Evolutionary conservation across 2,113 vertebrate genomes (phyloP).

Genomic region (Malaclemys terrapin): DNA sequence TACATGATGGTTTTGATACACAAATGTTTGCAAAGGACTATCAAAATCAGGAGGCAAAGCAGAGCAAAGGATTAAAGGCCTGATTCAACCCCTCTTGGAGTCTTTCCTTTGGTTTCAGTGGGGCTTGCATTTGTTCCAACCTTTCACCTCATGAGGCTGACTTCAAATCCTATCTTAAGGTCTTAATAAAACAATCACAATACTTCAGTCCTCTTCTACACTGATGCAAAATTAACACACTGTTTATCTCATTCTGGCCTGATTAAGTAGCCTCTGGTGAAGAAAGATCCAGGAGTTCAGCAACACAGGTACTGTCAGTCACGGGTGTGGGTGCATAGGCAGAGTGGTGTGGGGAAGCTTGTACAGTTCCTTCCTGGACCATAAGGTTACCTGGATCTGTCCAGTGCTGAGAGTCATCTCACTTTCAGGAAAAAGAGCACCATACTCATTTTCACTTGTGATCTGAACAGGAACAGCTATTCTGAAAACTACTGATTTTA

Average conservation of each 20-base stretch:
- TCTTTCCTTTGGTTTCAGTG: not conserved
- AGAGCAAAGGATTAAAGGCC: not conserved
- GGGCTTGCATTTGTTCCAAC: not conserved
- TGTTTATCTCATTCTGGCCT: not conserved
- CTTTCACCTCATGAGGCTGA: not conserved
- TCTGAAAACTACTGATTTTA: not conserved
- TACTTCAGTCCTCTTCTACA: not conserved
- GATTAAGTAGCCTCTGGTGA: not conserved
- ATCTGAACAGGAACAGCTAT: not conserved
- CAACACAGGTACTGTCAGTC: not conserved
- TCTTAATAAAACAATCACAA: not conserved
- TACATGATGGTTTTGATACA: not conserved
- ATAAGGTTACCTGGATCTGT: not conserved
- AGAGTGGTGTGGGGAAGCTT: not conserved
- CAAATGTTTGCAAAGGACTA: not conserved
- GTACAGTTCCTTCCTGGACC: not conserved
- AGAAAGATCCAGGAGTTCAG: not conserved
- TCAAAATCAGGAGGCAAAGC: not conserved
- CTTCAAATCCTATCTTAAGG: not conserved
- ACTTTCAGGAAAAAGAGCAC: not conserved
- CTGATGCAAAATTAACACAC: not conserved
- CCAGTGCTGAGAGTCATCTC: not conserved
- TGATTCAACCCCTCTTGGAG: not conserved
- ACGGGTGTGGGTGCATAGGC: not conserved
- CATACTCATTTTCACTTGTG: not conserved